A percentile compares a stretch with the other conserved stretches of the same genome.
Evolutionary conservation across 2,797 vertebrate genomes (phyloP).

Genomic region (Columba guinea): DNA sequence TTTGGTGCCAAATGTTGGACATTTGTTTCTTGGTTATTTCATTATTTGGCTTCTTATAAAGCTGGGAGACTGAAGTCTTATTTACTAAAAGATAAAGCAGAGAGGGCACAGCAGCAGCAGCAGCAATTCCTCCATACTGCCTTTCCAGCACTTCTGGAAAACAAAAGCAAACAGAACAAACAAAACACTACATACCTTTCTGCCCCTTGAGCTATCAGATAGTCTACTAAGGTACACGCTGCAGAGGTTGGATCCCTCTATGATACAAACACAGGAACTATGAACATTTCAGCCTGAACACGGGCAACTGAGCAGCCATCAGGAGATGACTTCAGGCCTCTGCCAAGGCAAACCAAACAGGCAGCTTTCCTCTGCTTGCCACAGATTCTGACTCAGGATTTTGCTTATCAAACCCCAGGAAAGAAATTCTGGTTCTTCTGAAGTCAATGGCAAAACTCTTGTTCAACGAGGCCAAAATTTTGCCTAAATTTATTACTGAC

Average conservation of each 20-base stretch:
- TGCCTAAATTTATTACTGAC: neutral
- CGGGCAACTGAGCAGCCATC: accelerated
- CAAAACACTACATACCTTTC: neutral
- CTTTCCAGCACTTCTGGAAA: neutral
- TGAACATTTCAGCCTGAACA: neutral
- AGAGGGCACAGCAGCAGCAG: neutral
- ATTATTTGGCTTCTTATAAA: neutral
- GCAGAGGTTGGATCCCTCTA: accelerated
- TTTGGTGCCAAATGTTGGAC: neutral
- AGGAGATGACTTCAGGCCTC: neutral
- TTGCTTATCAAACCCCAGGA: neutral
- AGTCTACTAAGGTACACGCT: neutral
- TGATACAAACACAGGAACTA: neutral
- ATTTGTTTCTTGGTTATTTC: neutral
- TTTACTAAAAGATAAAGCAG: neutral
- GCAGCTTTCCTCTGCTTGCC: neutral
- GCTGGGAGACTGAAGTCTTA: neutral
- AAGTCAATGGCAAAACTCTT: neutral
- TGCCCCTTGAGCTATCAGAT: neutral
- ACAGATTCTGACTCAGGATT: neutral
- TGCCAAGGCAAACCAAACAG: neutral
- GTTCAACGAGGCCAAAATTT: neutral
- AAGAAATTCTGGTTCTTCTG: neutral
- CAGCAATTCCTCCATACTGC: neutral
- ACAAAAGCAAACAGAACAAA: neutral